phyloP scores from a whole-genome alignment of 2,113 vertebrate genomes.

The Charadrius vociferus region DNA sequence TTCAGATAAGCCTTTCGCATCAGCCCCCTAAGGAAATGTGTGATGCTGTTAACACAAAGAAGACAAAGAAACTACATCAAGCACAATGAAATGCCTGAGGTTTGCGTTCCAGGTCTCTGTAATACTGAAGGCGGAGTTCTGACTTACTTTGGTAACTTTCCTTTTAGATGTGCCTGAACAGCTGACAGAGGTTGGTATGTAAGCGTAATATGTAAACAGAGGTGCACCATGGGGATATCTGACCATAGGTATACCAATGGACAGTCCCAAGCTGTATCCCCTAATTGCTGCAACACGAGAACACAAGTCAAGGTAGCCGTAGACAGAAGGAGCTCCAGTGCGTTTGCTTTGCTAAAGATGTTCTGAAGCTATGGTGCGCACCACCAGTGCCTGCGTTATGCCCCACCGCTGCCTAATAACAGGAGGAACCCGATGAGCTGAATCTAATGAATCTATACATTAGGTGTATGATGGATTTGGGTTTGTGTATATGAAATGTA shows the following conservation, averaged over 20 bases:
- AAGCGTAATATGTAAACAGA: not conserved
- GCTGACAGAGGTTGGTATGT: not conserved
- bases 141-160: not conserved
- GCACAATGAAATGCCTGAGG: not conserved
- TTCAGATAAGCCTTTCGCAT: not conserved
- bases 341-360: not conserved
- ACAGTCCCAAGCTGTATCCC: not conserved
- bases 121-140: not conserved
- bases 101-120: not conserved
- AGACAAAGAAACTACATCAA: not conserved
- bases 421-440: not conserved
- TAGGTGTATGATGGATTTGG: not conserved
- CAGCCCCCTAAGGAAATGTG: not conserved
- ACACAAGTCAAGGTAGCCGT: not conserved
- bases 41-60: not conserved
- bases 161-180: not conserved
- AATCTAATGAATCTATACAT: not conserved
- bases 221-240: not conserved
- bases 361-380: not conserved
- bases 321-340: not conserved
- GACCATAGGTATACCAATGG: not conserved
- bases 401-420: not conserved
- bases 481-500: not conserved
- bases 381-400: not conserved
- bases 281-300: rapidly evolving